Conservation (phyloP, 2,113 vertebrate species). For the Psettodes erumei region DNA sequence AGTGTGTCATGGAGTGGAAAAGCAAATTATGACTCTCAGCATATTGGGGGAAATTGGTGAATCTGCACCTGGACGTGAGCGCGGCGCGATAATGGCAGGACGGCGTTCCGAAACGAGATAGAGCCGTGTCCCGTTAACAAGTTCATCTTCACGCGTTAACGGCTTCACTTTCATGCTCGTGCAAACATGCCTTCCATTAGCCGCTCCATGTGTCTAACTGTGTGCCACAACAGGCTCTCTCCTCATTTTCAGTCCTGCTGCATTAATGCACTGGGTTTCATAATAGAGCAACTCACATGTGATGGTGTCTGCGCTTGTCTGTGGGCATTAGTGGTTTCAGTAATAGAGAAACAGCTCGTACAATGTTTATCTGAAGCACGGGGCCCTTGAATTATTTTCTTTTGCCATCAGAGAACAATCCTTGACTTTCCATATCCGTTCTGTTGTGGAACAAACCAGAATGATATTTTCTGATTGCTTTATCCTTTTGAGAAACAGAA, state of each 20-base stretch:
- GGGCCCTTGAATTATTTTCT: background rate
- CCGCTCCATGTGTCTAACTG: background rate
- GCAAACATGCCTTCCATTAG: background rate
- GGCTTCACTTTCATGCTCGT: background rate
- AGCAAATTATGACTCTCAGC: conserved; percentile 64
- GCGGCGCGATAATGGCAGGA: conserved; percentile 2
- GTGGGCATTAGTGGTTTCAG: background rate
- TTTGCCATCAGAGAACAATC: conserved; percentile 1
- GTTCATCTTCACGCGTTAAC: conserved; percentile 12
- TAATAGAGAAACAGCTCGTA: background rate
- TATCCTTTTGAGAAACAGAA: too few species aligned
- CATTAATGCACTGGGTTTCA: background rate
- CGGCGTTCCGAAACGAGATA: background rate
- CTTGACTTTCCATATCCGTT: conserved; percentile 21
- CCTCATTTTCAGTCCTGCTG: background rate
- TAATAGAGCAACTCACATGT: background rate
- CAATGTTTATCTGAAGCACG: conserved; percentile 28
- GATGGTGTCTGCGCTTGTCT: background rate
- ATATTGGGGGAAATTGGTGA: conserved; percentile 35
- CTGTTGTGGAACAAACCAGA: background rate
- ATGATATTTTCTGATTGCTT: too few species aligned
- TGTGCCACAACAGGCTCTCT: background rate
- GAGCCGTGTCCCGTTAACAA: conserved; percentile 29
- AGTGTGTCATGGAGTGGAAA: conserved; percentile 61
- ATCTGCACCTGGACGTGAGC: conserved; percentile 34